Evolutionary conservation across 2,888 invertebrate genomes (phyloP).

Genomic region (Heliconius ethilla): DNA sequence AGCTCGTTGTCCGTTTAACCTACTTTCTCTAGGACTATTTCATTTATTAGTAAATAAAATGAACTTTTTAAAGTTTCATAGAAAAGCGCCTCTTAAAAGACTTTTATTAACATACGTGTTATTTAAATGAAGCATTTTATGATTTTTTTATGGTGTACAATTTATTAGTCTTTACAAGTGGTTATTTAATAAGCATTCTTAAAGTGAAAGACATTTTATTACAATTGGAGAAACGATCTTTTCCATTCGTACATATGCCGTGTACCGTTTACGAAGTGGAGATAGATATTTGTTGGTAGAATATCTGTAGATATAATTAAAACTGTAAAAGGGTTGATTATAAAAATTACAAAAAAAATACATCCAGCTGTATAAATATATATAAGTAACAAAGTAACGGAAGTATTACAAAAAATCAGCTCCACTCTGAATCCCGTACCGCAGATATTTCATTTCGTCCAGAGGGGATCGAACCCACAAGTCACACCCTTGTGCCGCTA

Average conservation of each 20-base stretch:
- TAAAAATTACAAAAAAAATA: background rate
- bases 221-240: background rate
- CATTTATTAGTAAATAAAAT: slow-evolving; percentile 33
- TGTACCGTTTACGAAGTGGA: too few relatives aligned
- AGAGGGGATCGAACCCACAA: too few relatives aligned
- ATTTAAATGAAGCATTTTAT: slow-evolving; percentile 21
- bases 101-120: slow-evolving; percentile 43
- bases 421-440: too few relatives aligned
- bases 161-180: slow-evolving; percentile 27
- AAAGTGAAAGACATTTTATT: slow-evolving; percentile 34
- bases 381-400: background rate
- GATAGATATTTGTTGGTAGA: too few relatives aligned
- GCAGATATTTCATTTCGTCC: too few relatives aligned
- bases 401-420: too few relatives aligned
- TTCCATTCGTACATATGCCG: background rate
- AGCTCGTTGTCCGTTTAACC: slow-evolving; percentile 53
- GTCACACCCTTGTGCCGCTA: too few relatives aligned
- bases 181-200: slow-evolving; percentile 31
- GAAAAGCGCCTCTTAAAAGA: slow-evolving; percentile 49
- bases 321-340: background rate
- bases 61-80: slow-evolving; percentile 24
- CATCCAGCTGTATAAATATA: too few relatives aligned
- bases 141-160: slow-evolving; percentile 34
- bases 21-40: slow-evolving; percentile 60
- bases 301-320: too few relatives aligned